phyloP scores from a whole-genome alignment of 2,113 vertebrate genomes.

The Vireo altiloquus region DNA sequence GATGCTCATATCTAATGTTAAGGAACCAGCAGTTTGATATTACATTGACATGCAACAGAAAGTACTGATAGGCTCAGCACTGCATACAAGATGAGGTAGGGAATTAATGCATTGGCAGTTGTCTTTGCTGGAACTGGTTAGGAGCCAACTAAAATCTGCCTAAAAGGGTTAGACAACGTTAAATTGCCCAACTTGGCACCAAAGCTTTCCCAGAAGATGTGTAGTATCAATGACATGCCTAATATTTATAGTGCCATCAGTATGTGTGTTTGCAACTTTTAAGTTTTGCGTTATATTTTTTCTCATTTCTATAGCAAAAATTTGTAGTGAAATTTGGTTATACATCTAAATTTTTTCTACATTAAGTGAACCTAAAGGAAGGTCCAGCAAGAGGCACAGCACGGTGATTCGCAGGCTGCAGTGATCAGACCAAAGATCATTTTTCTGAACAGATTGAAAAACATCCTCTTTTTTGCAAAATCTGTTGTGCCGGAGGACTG shows the following conservation, averaged over 20 bases:
- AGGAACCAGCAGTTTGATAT: slow-evolving; percentile 57
- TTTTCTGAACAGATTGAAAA: slow-evolving; percentile 8
- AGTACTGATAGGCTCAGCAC: slow-evolving; percentile 58
- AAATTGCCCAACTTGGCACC: slow-evolving; percentile 71
- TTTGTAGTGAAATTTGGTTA: not conserved
- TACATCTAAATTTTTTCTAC: not conserved
- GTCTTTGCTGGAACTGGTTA: slow-evolving; percentile 73
- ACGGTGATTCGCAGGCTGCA: not conserved
- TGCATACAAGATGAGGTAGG: slow-evolving; percentile 69
- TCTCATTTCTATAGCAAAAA: slow-evolving; percentile 10
- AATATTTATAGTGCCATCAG: slow-evolving; percentile 69
- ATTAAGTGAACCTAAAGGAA: not conserved
- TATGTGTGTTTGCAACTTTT: slow-evolving; percentile 62
- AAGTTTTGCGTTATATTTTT: slow-evolving; percentile 23
- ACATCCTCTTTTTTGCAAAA: slow-evolving; percentile 17
- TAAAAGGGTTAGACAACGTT: slow-evolving; percentile 74
- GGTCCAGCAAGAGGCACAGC: not conserved
- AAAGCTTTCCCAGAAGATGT: slow-evolving; percentile 67
- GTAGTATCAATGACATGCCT: slow-evolving; percentile 66
- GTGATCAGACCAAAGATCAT: not conserved
- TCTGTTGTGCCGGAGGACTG: slow-evolving; percentile 2
- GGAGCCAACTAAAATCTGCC: slow-evolving; percentile 76
- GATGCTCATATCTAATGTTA: slow-evolving; percentile 25
- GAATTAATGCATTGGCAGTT: slow-evolving; percentile 73
- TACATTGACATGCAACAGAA: slow-evolving; percentile 68